Evolutionary conservation across 2,888 invertebrate genomes (phyloP).

Genomic region (Salticus scenicus): DNA sequence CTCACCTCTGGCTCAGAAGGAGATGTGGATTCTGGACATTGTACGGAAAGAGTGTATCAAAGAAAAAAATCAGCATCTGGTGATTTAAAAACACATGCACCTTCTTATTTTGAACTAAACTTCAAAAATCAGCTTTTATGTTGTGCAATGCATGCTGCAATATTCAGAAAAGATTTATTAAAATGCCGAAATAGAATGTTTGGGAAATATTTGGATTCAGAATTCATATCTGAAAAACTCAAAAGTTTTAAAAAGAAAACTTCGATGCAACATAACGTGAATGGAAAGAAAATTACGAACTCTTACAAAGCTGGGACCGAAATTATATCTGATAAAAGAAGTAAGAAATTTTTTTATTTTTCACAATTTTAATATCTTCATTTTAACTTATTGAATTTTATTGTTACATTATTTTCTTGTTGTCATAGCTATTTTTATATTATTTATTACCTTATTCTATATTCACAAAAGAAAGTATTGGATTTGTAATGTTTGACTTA

Average conservation of each 20-base stretch:
- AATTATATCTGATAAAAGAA: background rate
- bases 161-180: constrained; percentile 8
- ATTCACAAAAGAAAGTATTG: too few species aligned
- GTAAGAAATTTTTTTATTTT: background rate
- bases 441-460: too few species aligned
- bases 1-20: constrained; percentile 79
- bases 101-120: background rate
- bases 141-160: background rate
- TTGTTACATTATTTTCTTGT: too few species aligned
- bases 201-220: background rate
- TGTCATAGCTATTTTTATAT: too few species aligned
- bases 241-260: background rate
- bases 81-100: background rate
- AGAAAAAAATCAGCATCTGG: background rate
- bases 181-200: background rate
- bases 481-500: too few species aligned
- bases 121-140: background rate
- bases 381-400: too few species aligned
- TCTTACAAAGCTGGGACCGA: background rate
- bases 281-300: background rate
- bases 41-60: constrained; percentile 21
- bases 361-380: background rate
- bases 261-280: background rate
- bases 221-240: constrained; percentile 5
- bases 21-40: constrained; percentile 55